A percentile compares a stretch with the other conserved stretches of the same genome.
phyloP scores from a whole-genome alignment of 2,888 invertebrate genomes.

The Lysandra bellargus region DNA sequence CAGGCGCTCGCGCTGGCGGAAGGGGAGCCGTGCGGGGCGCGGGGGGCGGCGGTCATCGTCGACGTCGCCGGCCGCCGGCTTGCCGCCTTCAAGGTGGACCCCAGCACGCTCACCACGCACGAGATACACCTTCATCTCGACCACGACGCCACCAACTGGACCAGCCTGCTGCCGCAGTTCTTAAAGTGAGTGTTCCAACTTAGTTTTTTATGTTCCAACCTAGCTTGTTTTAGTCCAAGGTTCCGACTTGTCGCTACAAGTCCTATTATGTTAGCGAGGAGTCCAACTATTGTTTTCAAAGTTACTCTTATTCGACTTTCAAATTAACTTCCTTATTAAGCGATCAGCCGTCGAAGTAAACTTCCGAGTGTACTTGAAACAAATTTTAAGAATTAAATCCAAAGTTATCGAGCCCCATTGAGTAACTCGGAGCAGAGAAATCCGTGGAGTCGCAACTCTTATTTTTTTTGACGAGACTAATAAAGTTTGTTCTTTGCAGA shows the following conservation, averaged over 20 bases:
- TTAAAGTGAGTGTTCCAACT: constrained; percentile 86
- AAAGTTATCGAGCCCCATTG: background rate
- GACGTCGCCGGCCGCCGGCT: constrained; percentile 89
- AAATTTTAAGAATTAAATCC: background rate
- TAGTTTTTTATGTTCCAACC: background rate
- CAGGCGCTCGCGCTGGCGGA: constrained; percentile 92
- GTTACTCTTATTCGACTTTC: background rate
- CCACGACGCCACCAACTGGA: constrained; percentile 93
- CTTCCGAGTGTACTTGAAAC: background rate
- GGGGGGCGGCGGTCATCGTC: constrained; percentile 92
- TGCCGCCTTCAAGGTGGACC: constrained; percentile 92
- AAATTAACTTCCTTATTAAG: background rate
- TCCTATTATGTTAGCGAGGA: background rate
- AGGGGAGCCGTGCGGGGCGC: constrained; percentile 93
- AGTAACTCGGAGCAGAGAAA: background rate
- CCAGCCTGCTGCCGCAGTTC: constrained; percentile 92
- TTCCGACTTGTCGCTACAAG: constrained; percentile 20
- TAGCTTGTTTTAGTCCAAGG: background rate
- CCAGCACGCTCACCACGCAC: constrained; percentile 93
- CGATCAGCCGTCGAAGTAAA: background rate
- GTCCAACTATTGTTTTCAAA: background rate
- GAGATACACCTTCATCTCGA: constrained; percentile 93
- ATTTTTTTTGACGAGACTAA: constrained; percentile 33
- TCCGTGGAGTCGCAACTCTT: background rate
- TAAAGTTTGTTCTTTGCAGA: constrained; percentile 71